phyloP scores from a whole-genome alignment of 2,113 vertebrate genomes.

The Aleadryas rufinucha region DNA sequence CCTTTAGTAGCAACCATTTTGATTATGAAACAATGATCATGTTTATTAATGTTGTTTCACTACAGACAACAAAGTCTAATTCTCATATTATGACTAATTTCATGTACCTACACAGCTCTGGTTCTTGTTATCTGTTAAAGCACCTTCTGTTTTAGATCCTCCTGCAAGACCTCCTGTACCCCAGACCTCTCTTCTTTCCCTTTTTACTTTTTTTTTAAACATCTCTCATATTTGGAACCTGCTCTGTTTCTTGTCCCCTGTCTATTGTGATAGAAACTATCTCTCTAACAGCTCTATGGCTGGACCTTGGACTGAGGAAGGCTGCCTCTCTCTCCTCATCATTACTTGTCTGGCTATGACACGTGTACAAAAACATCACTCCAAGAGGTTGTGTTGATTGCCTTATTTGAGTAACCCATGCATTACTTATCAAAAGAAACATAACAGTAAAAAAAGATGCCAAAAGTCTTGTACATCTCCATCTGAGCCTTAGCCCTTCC shows the following conservation, averaged over 20 bases:
- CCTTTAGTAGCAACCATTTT: neutral
- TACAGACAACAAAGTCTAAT: neutral
- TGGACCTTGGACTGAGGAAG: neutral
- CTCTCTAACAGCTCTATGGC: neutral
- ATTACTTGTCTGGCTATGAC: neutral
- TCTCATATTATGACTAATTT: neutral
- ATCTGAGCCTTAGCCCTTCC: neutral
- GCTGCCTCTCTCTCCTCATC: neutral
- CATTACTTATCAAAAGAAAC: neutral
- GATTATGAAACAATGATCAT: neutral
- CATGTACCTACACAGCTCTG: neutral
- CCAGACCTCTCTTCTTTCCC: neutral
- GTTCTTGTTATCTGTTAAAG: conserved; percentile 54
- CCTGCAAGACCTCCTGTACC: neutral
- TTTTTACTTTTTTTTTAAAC: neutral
- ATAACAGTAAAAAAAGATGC: neutral
- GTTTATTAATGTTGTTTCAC: neutral
- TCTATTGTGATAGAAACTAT: neutral
- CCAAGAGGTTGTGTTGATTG: neutral
- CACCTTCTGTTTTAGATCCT: neutral
- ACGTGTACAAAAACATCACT: neutral
- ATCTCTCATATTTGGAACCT: neutral
- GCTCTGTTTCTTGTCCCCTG: neutral
- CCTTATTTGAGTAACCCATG: neutral
- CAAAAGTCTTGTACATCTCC: neutral